These are phyloP conservation scores for Xenops minutus DNA, from an alignment of 2,797 vertebrate genomes.

Conservation along the genomic window DNA sequence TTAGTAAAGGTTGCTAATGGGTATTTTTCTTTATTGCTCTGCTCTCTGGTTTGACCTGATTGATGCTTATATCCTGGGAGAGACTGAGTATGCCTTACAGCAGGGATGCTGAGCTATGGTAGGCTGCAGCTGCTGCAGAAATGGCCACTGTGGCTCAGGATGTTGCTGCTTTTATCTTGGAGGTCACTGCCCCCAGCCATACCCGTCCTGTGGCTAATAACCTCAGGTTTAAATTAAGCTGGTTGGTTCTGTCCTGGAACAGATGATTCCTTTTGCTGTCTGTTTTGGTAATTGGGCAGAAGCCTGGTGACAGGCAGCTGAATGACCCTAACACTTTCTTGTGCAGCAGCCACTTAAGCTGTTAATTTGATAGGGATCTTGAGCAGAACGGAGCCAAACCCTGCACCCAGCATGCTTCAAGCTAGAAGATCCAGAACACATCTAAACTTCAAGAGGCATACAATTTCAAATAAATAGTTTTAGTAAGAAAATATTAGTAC, in stretches of 20 bases:
- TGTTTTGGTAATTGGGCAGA: neutral
- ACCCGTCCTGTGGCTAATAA: neutral
- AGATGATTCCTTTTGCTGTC: neutral
- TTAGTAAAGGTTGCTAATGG: neutral
- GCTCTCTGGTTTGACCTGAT: neutral
- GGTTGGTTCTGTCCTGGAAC: neutral
- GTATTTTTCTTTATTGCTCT: neutral
- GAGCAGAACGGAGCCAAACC: neutral
- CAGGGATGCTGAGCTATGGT: neutral
- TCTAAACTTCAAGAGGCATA: neutral
- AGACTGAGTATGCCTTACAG: neutral
- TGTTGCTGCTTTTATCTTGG: neutral
- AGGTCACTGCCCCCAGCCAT: neutral
- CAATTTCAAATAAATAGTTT: neutral
- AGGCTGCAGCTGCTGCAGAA: neutral
- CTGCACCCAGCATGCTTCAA: rapidly evolving
- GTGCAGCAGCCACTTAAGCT: neutral
- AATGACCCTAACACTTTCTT: neutral
- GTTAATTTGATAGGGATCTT: neutral
- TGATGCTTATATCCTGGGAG: neutral
- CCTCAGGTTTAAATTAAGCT: neutral
- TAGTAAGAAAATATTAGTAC: neutral
- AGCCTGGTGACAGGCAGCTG: neutral
- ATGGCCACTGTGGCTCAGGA: neutral
- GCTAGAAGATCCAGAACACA: neutral